Evolutionary conservation across 2,113 vertebrate species (phyloP).

Genomic region (Cryptomyrus ogoouensis): DNA sequence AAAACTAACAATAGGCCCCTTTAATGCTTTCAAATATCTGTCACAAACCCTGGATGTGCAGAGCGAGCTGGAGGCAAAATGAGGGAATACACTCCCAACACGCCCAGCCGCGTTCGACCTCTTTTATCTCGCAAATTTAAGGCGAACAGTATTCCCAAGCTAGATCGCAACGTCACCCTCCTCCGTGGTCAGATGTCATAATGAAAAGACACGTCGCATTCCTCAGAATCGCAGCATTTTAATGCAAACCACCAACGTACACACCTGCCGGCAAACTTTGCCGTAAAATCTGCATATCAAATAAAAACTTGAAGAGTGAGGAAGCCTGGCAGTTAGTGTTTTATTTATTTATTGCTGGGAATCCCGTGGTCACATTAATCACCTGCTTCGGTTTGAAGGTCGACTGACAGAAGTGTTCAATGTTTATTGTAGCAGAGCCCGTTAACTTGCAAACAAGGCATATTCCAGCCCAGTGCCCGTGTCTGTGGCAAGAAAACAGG

Average conservation of each 20-base stretch:
- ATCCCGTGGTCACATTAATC: background rate
- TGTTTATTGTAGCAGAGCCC: background rate
- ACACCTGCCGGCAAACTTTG: background rate
- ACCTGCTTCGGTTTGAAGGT: background rate
- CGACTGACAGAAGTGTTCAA: background rate
- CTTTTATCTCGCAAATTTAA: background rate
- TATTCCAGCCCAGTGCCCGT: background rate
- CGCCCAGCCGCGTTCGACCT: background rate
- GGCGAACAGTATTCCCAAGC: background rate
- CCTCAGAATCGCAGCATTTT: background rate
- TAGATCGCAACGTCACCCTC: background rate
- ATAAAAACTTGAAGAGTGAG: background rate
- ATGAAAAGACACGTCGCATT: background rate
- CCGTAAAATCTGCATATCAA: background rate
- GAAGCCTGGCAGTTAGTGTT: background rate
- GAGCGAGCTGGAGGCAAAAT: background rate
- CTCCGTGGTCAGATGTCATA: background rate
- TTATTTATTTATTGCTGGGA: background rate
- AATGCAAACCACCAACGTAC: background rate
- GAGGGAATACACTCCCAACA: background rate
- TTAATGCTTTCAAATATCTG: constrained; percentile 1
- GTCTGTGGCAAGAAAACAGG: background rate
- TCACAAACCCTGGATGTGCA: background rate
- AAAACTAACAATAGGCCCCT: background rate
- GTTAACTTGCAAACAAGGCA: background rate